Base-by-base conservation (phyloP, 2,113 vertebrate genomes). In the Pyxicephalus adspersus region DNA sequence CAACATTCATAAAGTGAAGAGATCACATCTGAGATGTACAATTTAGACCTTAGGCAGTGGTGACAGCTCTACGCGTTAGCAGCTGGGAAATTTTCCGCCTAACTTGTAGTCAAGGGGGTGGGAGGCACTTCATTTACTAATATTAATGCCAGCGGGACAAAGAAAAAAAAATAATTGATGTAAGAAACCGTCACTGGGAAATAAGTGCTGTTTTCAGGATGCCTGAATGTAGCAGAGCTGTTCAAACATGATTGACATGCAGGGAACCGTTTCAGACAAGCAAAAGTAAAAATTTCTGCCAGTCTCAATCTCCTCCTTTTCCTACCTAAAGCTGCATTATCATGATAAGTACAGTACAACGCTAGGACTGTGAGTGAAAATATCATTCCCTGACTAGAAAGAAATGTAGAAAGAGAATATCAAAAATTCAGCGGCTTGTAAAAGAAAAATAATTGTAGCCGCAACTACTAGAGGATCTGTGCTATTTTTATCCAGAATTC, bases 331-430 rank as follows among this genome's bases (percentile, higher is more conserved):
- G 73, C 73, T 50, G 34, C 55, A 20, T 50, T 61, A 61, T 76
- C 34, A 61, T 76, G 58, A 76, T 51, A 64, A 76, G 38, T 76
- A 76, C 58, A 51, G 34, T 16, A 38, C 29, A n/a, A 7, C 25
- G 57, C 31, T 26, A 45, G 73, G 63, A 51, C 23, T 25, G 23
- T 16, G 73, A 58, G 31, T 50, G 58, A 63, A 76, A 76, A 63
- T 45, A 76, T 34, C 26, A 76, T 76, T 61, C 58, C 50, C 73
- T 2, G 58, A 61, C 22, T 64, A 22, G 22, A 28, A 29, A 76
- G 57, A 60, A 76, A 76, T 54, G 55, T 76, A 76, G 19, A 76
- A 64, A 63, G 73, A 76, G 73, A n/a, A 76, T 63, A 74, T 74
- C 28, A 74, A 29, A n/a, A 74, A 74, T 31, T 60, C 71, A 31